phyloP scores from a whole-genome alignment of 2,113 vertebrate species.

The Chiloscyllium plagiosum region DNA sequence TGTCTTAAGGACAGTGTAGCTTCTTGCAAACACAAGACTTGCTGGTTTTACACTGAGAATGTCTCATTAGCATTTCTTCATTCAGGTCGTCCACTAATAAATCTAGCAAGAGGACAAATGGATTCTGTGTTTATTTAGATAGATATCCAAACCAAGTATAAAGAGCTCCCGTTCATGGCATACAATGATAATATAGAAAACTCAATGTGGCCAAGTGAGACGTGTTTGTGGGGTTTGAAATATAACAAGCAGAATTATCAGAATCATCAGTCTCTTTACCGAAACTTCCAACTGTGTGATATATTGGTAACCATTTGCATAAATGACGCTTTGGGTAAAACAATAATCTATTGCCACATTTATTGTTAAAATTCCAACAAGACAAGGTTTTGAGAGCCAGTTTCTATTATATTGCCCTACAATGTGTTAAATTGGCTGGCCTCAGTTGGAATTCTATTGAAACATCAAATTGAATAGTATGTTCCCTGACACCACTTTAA shows the following conservation, averaged over 20 bases:
- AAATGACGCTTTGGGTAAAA: neutral
- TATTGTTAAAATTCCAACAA: neutral
- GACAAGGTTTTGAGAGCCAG: neutral
- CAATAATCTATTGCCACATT: neutral
- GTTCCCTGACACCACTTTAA: neutral
- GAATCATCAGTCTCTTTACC: neutral
- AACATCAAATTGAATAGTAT: neutral
- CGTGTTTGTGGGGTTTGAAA: neutral
- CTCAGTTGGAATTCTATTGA: neutral
- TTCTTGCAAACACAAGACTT: neutral
- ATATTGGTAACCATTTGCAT: neutral
- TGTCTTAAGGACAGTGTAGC: neutral
- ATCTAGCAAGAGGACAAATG: neutral
- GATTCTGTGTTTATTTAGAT: neutral
- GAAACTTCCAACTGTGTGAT: neutral
- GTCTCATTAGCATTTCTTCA: neutral
- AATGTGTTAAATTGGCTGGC: neutral
- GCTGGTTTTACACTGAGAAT: neutral
- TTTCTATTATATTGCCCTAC: neutral
- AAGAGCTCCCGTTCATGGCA: too few relatives aligned
- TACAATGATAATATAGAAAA: neutral
- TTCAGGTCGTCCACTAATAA: neutral
- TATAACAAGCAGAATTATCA: neutral
- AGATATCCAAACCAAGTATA: neutral
- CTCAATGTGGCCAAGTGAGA: neutral